These are phyloP conservation scores for Caligus rogercresseyi DNA, from an alignment of 1,140 invertebrate species.

Conservation along the genomic window DNA sequence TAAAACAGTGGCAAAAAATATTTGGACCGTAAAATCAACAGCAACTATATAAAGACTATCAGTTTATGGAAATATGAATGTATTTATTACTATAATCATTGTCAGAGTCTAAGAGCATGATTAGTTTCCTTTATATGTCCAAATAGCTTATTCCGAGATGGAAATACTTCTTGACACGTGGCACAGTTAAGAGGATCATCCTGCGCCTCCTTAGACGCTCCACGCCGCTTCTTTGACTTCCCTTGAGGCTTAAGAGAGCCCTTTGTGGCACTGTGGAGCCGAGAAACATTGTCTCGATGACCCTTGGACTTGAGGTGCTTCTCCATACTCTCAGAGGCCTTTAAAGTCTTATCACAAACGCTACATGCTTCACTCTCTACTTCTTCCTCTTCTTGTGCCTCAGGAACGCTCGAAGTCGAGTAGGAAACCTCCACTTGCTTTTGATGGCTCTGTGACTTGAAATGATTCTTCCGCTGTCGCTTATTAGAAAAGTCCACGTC, in stretches of 20 bases:
- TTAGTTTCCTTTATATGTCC: background rate
- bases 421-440: background rate
- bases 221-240: background rate
- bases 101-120: constrained; percentile 4
- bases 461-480: background rate
- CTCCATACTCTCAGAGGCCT: background rate
- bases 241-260: background rate
- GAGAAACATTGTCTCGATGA: background rate
- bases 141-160: constrained; percentile 1
- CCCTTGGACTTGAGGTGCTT: background rate
- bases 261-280: background rate
- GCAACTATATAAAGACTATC: too few relatives aligned
- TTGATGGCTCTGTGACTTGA: background rate
- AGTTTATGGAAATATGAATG: too few relatives aligned
- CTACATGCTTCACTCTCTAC: background rate
- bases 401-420: background rate
- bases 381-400: background rate
- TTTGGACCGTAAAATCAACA: too few relatives aligned
- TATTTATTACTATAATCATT: too few relatives aligned
- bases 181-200: background rate
- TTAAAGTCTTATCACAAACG: background rate
- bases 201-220: background rate
- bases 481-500: constrained; percentile 6
- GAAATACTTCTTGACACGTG: background rate
- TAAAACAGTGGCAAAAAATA: too few relatives aligned